These are phyloP conservation scores for Sinocyclocheilus rhinocerous DNA, from an alignment of 2,113 vertebrate species.

Conservation along the genomic window DNA sequence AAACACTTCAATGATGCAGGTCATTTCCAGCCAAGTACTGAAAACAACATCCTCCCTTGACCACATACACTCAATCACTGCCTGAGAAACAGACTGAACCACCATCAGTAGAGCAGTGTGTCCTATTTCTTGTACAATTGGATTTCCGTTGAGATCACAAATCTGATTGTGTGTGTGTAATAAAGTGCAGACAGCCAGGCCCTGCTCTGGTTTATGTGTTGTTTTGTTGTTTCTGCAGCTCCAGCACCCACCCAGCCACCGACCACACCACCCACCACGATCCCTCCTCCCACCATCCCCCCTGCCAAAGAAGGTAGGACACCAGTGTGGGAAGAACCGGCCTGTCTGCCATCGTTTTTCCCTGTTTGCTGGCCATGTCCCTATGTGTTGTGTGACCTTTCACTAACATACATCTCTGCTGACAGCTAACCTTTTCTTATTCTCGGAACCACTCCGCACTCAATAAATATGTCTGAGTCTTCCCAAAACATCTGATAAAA, in stretches of 20 bases:
- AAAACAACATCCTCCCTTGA: not conserved
- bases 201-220: slow-evolving; percentile 10
- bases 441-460: slow-evolving; percentile 21
- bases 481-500: not conserved
- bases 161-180: not conserved
- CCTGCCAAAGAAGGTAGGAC: slow-evolving; percentile 64
- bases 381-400: slow-evolving; percentile 52
- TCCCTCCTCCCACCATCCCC: slow-evolving; percentile 56
- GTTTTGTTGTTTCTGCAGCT: slow-evolving; percentile 44
- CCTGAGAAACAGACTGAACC: not conserved
- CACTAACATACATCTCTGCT: slow-evolving; percentile 46
- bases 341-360: slow-evolving; percentile 11
- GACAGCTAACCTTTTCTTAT: slow-evolving; percentile 56
- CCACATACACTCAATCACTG: not conserved
- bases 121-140: not conserved
- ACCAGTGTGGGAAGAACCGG: not conserved
- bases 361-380: slow-evolving; percentile 22
- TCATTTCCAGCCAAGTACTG: slow-evolving; percentile 15
- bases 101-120: not conserved
- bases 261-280: slow-evolving; percentile 52
- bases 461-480: slow-evolving; percentile 23
- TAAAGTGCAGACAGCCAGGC: not conserved
- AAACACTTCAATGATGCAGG: slow-evolving; percentile 19
- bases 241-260: slow-evolving; percentile 60
- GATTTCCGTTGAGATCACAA: not conserved